These are phyloP conservation scores for Hipparchia semele DNA, from an alignment of 2,888 invertebrate genomes.

Conservation along the genomic window DNA sequence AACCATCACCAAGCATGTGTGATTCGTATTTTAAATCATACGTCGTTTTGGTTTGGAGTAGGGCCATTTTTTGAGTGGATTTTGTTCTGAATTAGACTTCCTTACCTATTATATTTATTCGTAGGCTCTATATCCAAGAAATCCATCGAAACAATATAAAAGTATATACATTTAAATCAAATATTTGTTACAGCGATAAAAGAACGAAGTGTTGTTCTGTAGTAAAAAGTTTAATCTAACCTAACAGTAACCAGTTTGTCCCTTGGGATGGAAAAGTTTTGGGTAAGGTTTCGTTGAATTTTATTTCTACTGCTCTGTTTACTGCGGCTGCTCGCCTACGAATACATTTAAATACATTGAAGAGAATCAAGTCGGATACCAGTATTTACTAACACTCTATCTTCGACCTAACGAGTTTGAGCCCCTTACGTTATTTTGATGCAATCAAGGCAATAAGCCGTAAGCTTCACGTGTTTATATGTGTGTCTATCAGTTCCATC, in stretches of 20 bases:
- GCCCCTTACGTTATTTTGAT: neutral
- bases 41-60: too few species aligned
- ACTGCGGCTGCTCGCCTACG: constrained; percentile 53
- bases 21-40: too few species aligned
- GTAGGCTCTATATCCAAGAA: neutral
- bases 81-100: too few species aligned
- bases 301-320: constrained; percentile 57
- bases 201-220: constrained; percentile 47
- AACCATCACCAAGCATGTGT: too few species aligned
- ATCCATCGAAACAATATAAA: neutral
- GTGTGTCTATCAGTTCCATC: too few species aligned
- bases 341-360: constrained; percentile 65
- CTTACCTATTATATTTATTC: too few species aligned
- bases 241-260: constrained; percentile 51
- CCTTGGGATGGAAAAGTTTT: constrained; percentile 54
- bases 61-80: too few species aligned
- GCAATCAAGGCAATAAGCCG: neutral
- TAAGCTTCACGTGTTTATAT: too few species aligned
- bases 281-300: constrained; percentile 55
- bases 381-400: constrained; percentile 25
- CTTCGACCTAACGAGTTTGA: neutral
- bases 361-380: constrained; percentile 23
- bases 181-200: constrained; percentile 45
- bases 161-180: constrained; percentile 27
- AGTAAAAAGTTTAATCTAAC: constrained; percentile 60